phyloP scores from a whole-genome alignment of 1,140 invertebrate species.

The Lysiphlebus fabarum region DNA sequence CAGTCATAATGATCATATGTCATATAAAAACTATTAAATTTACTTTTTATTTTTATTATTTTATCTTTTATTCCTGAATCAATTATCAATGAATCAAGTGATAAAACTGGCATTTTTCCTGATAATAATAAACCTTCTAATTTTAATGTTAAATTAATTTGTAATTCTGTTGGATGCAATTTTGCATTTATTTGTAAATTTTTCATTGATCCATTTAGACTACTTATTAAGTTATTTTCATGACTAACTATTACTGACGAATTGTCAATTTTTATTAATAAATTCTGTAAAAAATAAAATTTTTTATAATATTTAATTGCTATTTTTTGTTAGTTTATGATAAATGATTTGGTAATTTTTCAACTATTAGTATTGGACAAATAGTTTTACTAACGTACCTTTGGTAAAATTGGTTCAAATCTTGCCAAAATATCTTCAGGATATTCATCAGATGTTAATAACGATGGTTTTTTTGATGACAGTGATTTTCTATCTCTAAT shows the following conservation, averaged over 20 bases:
- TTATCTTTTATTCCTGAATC: constrained; percentile 71
- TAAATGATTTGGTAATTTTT: neutral
- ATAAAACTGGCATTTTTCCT: constrained; percentile 60
- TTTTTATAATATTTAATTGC: too few relatives aligned
- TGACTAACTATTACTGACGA: constrained; percentile 66
- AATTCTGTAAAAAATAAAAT: constrained; percentile 58
- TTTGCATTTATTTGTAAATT: constrained; percentile 57
- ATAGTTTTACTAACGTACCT: constrained; percentile 52
- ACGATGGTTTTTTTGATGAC: constrained; percentile 32
- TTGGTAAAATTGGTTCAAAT: constrained; percentile 69
- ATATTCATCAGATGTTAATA: constrained; percentile 26
- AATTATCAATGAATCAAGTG: constrained; percentile 65
- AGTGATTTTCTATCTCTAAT: constrained; percentile 48
- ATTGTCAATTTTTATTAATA: constrained; percentile 67
- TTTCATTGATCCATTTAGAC: constrained; percentile 50
- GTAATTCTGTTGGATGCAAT: constrained; percentile 53
- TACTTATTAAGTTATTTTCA: constrained; percentile 58
- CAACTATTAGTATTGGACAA: too few relatives aligned
- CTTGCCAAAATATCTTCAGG: constrained; percentile 40
- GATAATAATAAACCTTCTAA: constrained; percentile 64
- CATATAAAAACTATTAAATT: constrained; percentile 65
- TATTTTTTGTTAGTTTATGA: too few relatives aligned
- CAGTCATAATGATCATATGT: constrained; percentile 68
- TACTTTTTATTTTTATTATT: constrained; percentile 64
- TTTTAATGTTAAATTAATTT: constrained; percentile 64